Evolutionary conservation across 2,797 vertebrate species (phyloP), one percentile per base, ranked within the genome.

Genomic region (Spheniscus humboldti): DNA sequence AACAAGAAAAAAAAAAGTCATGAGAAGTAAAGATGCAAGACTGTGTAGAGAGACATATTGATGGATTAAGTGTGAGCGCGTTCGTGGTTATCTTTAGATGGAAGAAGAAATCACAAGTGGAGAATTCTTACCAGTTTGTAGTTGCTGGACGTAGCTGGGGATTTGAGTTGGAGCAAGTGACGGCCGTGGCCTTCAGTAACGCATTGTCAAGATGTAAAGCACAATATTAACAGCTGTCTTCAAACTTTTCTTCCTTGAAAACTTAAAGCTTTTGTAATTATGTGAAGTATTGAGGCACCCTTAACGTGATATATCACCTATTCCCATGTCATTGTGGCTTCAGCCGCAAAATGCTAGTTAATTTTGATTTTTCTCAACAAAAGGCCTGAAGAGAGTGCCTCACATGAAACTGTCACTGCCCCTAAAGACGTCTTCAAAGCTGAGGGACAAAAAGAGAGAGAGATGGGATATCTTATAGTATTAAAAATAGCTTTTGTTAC

Each of bases 141-240:
- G 27, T 24, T 25, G 18, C 27, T 23, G 52, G 41, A 5, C 0
- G 0, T 39, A 68, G 60, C 28, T 74, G 80, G 28, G 50, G 31
- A 5, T 50, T 60, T 18, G 47, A 30, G 28, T 19, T 37, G 62
- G 66, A 64, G 9, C 18, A 30, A 35, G 47, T 2, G 14, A 10
- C 2, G 35, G 41, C 57, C 0, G 0, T 52, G 27, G 12, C 1
- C 1, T 33, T 48, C 35, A 39, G 45, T 37, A 45, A 35, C 1
- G 5, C 0, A 0, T 18, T 67, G 18, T 47, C n/a, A 15, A 14
- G 25, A 10, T 33, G 22, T 31, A 31, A 73, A 74, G 67, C 25
- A 13, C 33, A 28, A 27, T 35, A 7, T 31, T 41, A 53, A 12
- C 52, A 27, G 13, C 19, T 37, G 72, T 43, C 52, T 79, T 52